A percentile compares a stretch with the other conserved stretches of the same genome.
phyloP scores from a whole-genome alignment of 2,888 invertebrate genomes.

The Drosophila meridiana region DNA sequence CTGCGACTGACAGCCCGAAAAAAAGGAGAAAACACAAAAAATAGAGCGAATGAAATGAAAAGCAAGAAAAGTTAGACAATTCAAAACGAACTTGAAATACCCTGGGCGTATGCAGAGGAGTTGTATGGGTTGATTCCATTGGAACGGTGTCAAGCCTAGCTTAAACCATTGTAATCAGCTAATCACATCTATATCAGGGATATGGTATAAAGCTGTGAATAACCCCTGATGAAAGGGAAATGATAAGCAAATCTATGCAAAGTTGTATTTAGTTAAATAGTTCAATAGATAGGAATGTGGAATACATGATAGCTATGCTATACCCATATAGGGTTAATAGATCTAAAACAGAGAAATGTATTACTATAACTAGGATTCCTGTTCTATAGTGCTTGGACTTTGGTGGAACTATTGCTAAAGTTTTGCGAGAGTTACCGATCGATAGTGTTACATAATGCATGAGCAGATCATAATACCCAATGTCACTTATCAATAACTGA shows the following conservation, averaged over 20 bases:
- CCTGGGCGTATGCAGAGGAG: not conserved
- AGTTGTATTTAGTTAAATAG: too few species aligned
- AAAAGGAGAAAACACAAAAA: not conserved
- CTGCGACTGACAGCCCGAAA: conserved; percentile 43
- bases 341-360: not conserved
- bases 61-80: not conserved
- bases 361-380: too few species aligned
- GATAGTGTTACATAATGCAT: not conserved
- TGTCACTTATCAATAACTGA: not conserved
- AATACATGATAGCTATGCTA: not conserved
- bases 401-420: not conserved
- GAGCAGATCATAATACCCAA: not conserved
- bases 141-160: too few species aligned
- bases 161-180: too few species aligned
- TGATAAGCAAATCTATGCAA: too few species aligned
- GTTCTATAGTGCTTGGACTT: not conserved
- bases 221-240: too few species aligned
- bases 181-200: too few species aligned
- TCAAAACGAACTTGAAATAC: not conserved
- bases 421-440: not conserved
- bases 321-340: not conserved
- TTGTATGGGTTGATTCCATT: not conserved
- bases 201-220: not conserved
- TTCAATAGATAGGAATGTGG: not conserved
- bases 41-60: conserved; percentile 5